Evolutionary conservation across 1,140 invertebrate genomes (phyloP).

Genomic region (Macrocentrus cingulum): DNA sequence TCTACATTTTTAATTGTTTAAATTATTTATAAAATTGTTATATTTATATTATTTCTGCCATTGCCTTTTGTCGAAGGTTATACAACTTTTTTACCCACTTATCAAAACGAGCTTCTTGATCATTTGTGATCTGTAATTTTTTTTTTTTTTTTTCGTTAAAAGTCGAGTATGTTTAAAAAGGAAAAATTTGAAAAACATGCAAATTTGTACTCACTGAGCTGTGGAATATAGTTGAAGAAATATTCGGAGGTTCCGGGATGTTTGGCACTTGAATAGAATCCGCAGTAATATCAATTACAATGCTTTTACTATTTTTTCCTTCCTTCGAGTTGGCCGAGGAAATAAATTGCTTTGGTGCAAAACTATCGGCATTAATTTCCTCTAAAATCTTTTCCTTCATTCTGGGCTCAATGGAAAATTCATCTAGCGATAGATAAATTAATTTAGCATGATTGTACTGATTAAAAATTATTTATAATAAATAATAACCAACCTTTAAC

Average conservation of each 20-base stretch:
- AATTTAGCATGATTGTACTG: too few relatives aligned
- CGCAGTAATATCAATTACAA: slow-evolving; percentile 50
- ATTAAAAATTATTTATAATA: too few relatives aligned
- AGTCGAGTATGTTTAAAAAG: slow-evolving; percentile 4
- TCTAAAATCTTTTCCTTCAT: slow-evolving; percentile 45
- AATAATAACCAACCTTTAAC: too few relatives aligned
- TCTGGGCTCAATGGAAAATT: slow-evolving; percentile 49
- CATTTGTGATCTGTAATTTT: slow-evolving; percentile 49
- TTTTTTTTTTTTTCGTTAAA: slow-evolving; percentile 9
- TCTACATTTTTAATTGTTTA: background rate
- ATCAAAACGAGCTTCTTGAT: slow-evolving; percentile 53
- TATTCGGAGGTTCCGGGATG: slow-evolving; percentile 31
- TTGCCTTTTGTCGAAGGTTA: slow-evolving; percentile 53
- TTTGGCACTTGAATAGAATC: slow-evolving; percentile 52
- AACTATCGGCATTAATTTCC: slow-evolving; percentile 55
- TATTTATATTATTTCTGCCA: slow-evolving; percentile 36
- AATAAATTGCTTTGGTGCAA: slow-evolving; percentile 51
- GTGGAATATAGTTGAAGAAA: slow-evolving; percentile 54
- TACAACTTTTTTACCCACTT: slow-evolving; percentile 59
- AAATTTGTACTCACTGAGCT: slow-evolving; percentile 47
- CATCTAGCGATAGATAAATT: slow-evolving; percentile 41
- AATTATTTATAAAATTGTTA: background rate
- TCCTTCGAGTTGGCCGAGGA: slow-evolving; percentile 45
- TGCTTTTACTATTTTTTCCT: slow-evolving; percentile 48
- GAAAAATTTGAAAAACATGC: background rate